These are phyloP conservation scores for Lycia hirtaria DNA, from an alignment of 2,888 invertebrate species.

Conservation along the genomic window DNA sequence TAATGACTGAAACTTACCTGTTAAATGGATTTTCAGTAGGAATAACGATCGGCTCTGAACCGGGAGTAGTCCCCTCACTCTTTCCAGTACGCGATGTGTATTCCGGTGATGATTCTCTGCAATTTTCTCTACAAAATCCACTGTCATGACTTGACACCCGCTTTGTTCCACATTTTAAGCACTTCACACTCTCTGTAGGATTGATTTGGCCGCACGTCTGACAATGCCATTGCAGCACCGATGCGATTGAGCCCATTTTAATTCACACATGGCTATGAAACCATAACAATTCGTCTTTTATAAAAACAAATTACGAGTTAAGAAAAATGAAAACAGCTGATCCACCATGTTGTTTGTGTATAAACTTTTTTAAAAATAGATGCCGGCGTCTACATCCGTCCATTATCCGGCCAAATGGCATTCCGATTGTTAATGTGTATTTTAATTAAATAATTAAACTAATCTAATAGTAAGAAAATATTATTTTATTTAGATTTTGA, in stretches of 20 bases:
- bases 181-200: conserved; percentile 93
- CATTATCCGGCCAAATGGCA: background rate
- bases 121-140: conserved; percentile 70
- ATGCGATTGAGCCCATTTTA: conserved; percentile 96
- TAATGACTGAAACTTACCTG: conserved; percentile 67
- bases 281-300: conserved; percentile 80
- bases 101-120: conserved; percentile 75
- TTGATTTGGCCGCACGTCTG: conserved; percentile 94
- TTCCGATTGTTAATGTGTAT: conserved; percentile 3
- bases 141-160: conserved; percentile 86
- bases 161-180: conserved; percentile 92
- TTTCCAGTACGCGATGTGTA: conserved; percentile 73
- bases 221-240: conserved; percentile 97
- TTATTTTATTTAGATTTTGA: too few relatives aligned
- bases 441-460: background rate
- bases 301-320: conserved; percentile 70
- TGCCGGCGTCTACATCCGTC: background rate
- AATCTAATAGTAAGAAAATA: too few relatives aligned
- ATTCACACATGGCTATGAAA: conserved; percentile 84
- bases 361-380: conserved; percentile 64
- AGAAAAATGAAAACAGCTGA: conserved; percentile 86
- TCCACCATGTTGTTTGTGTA: conserved; percentile 87
- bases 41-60: conserved; percentile 75
- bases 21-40: conserved; percentile 74
- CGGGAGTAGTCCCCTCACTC: conserved; percentile 77